Conservation (phyloP, 2,797 vertebrate genomes). For the Hephaestus fuliginosus region DNA sequence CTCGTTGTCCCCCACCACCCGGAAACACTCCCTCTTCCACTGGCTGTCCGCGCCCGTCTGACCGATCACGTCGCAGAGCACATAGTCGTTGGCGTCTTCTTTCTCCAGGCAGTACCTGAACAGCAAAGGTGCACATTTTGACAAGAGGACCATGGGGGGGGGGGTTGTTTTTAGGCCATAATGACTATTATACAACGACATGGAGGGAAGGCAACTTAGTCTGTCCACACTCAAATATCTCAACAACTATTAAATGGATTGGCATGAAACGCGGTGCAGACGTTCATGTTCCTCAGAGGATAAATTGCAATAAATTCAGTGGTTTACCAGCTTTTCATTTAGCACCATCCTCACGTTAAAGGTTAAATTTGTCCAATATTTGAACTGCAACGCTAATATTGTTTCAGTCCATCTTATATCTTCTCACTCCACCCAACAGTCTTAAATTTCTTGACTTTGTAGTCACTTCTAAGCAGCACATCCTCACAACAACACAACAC, state of each 20-base stretch:
- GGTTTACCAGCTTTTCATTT: background rate
- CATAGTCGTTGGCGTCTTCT: slow-evolving; percentile 80
- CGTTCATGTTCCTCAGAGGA: too few relatives aligned
- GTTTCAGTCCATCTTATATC: too few relatives aligned
- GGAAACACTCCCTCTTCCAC: slow-evolving; percentile 87
- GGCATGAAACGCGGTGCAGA: background rate
- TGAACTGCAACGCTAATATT: too few relatives aligned
- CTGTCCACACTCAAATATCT: background rate
- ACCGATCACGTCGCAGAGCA: slow-evolving; percentile 87
- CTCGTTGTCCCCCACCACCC: slow-evolving; percentile 84
- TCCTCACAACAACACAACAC: background rate
- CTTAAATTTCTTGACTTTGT: background rate
- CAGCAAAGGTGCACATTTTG: background rate
- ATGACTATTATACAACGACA: background rate
- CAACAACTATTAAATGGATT: background rate
- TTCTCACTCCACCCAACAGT: background rate
- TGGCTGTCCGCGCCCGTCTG: slow-evolving; percentile 74
- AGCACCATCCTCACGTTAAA: too few relatives aligned
- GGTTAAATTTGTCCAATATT: too few relatives aligned
- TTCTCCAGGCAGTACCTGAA: slow-evolving; percentile 87
- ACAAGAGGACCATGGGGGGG: background rate
- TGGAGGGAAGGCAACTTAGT: too few relatives aligned
- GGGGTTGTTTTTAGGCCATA: background rate
- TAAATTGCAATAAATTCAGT: too few relatives aligned
- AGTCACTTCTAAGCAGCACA: background rate